Evolutionary conservation across 2,888 invertebrate genomes (phyloP).

Genomic region (Yponomeuta cagnagella): DNA sequence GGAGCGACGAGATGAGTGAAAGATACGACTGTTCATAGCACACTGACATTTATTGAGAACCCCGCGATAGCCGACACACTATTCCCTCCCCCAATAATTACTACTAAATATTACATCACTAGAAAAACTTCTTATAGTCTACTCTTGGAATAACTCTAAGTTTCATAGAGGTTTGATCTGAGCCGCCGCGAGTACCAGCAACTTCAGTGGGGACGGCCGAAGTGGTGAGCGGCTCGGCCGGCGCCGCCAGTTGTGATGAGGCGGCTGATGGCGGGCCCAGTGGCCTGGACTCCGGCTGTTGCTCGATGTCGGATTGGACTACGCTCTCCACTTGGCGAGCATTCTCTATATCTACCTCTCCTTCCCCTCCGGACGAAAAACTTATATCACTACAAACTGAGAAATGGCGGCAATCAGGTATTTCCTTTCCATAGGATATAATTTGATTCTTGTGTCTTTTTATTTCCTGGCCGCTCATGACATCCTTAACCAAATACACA

Average conservation of each 20-base stretch:
- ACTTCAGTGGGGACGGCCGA: background rate
- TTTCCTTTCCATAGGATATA: background rate
- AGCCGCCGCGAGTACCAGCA: background rate
- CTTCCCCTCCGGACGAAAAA: no score
- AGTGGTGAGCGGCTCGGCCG: background rate
- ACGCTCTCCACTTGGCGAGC: no score
- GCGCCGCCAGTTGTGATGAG: background rate
- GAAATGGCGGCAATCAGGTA: no score
- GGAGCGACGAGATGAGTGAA: background rate
- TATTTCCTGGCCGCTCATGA: no score
- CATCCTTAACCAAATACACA: background rate
- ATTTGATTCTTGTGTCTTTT: conserved; percentile 6
- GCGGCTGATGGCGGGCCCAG: background rate
- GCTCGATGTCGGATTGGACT: no score
- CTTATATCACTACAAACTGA: no score
- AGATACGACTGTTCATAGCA: background rate
- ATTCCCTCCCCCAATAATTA: conserved; percentile 2
- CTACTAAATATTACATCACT: background rate
- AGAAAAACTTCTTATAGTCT: conserved; percentile 1
- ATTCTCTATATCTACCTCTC: no score
- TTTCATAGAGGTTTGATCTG: background rate
- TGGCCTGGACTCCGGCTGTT: no score
- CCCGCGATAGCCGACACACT: background rate
- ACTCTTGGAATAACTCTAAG: background rate
- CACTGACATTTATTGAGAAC: background rate